Evolutionary conservation across 2,797 vertebrate species (phyloP).

Genomic region (Phalloptychus januarius): DNA sequence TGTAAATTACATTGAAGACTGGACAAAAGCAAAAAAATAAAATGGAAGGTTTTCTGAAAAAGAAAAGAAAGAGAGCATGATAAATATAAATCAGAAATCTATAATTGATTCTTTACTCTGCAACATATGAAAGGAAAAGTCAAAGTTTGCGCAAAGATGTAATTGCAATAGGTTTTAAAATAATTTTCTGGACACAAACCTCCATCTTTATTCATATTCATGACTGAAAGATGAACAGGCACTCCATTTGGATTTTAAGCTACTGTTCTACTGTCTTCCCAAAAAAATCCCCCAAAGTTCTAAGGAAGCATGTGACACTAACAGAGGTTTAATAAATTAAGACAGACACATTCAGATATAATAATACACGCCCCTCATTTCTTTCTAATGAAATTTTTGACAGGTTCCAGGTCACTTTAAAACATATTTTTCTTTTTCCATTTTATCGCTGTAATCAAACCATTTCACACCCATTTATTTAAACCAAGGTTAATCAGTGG

Average conservation of each 20-base stretch:
- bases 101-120: neutral
- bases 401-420: neutral
- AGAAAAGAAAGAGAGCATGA: neutral
- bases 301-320: neutral
- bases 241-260: neutral
- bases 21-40: neutral
- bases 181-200: neutral
- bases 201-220: neutral
- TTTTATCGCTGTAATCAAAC: neutral
- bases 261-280: neutral
- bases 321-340: neutral
- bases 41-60: neutral
- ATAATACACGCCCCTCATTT: neutral
- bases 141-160: neutral
- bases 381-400: no score
- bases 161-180: neutral
- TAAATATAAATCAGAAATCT: neutral
- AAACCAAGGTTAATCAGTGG: no score
- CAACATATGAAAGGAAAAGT: neutral
- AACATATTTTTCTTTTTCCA: neutral
- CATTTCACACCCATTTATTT: no score
- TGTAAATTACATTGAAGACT: neutral
- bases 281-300: neutral
- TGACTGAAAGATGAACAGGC: neutral
- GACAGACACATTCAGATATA: neutral